phyloP scores from a whole-genome alignment of 2,797 vertebrate species.

The Paratrypauchen microcephalus region DNA sequence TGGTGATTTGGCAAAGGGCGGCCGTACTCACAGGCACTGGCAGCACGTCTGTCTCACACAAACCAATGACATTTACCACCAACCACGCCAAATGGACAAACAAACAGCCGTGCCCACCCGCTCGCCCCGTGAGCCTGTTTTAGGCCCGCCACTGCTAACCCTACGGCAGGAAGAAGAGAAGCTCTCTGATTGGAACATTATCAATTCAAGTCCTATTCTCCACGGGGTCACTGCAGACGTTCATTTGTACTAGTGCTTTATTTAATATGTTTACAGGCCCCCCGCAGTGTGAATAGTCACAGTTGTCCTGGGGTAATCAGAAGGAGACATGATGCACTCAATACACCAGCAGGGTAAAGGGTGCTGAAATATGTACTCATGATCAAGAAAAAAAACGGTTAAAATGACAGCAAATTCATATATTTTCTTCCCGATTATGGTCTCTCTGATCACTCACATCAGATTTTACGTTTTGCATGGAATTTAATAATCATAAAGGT shows the following conservation, averaged over 20 bases:
- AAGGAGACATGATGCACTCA: not conserved
- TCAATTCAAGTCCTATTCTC: slow-evolving; percentile 25
- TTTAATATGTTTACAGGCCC: not conserved
- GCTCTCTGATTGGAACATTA: slow-evolving; percentile 37
- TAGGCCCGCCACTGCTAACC: slow-evolving; percentile 22
- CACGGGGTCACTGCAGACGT: slow-evolving; percentile 33
- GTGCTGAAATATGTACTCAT: not conserved
- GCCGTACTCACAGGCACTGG: slow-evolving; percentile 51
- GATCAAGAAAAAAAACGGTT: no score
- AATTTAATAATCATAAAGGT: no score
- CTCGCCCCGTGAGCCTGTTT: slow-evolving; percentile 35
- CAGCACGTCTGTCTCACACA: slow-evolving; percentile 49
- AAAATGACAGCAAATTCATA: no score
- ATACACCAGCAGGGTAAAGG: not conserved
- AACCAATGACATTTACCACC: slow-evolving; percentile 50
- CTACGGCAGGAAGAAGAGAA: slow-evolving; percentile 20
- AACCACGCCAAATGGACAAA: slow-evolving; percentile 55
- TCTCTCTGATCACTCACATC: no score
- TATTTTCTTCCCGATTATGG: no score
- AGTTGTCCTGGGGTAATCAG: not conserved
- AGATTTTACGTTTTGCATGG: no score
- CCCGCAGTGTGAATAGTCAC: not conserved
- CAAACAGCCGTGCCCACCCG: slow-evolving; percentile 46
- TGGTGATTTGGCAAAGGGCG: slow-evolving; percentile 57
- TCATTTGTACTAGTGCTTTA: not conserved